A percentile compares a stretch with the other conserved stretches of the same genome.
phyloP scores from a whole-genome alignment of 2,888 invertebrate genomes.

The Atherix ibis region DNA sequence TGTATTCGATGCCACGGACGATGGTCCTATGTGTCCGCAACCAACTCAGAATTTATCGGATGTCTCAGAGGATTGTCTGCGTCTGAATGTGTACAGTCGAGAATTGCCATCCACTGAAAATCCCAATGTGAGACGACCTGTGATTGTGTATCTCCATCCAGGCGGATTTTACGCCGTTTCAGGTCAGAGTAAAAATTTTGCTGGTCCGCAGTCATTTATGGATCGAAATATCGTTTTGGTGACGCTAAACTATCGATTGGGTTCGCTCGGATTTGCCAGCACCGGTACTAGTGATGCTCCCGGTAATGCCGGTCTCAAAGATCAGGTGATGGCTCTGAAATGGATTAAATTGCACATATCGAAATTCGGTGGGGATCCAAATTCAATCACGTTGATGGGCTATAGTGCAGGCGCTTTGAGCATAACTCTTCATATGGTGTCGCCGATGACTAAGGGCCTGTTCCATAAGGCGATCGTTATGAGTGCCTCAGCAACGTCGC shows the following conservation, averaged over 20 bases:
- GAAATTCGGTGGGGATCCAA: conserved; percentile 48
- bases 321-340: conserved; percentile 45
- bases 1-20: conserved; percentile 23
- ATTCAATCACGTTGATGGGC: conserved; percentile 44
- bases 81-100: conserved; percentile 39
- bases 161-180: background rate
- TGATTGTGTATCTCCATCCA: conserved; percentile 1
- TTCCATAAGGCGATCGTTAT: conserved; percentile 52
- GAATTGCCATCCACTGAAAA: conserved; percentile 1
- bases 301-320: conserved; percentile 50
- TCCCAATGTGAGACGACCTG: background rate
- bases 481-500: conserved; percentile 42
- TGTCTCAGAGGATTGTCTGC: conserved; percentile 40
- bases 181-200: conserved; percentile 4
- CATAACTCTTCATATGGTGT: conserved; percentile 32
- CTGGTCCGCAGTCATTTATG: conserved; percentile 22
- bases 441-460: conserved; percentile 44
- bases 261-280: conserved; percentile 37
- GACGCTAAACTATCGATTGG: conserved; percentile 24
- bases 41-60: conserved; percentile 15
- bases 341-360: conserved; percentile 48
- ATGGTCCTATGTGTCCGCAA: conserved; percentile 20
- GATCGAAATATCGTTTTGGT: conserved; percentile 24
- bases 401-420: background rate
- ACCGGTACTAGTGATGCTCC: conserved; percentile 44